Percentiles rank a stretch among this genome's conserved stretches.
These are phyloP conservation scores for Crocallis elinguaria DNA, from an alignment of 2,888 invertebrate species.

Conservation along the genomic window DNA sequence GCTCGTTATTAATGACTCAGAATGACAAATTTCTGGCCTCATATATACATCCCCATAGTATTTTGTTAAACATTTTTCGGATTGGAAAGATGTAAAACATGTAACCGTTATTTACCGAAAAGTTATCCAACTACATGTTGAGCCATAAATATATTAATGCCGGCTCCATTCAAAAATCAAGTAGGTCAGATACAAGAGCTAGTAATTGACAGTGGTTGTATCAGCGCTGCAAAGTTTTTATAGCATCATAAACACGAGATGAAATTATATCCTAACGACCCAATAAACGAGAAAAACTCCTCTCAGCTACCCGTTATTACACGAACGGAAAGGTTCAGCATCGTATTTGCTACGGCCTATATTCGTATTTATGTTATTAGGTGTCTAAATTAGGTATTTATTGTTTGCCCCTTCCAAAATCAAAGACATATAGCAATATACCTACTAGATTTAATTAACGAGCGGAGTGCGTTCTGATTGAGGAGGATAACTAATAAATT, in stretches of 20 bases:
- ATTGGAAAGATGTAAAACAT: too few relatives aligned
- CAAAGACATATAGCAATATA: constrained; percentile 21
- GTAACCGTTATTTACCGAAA: too few relatives aligned
- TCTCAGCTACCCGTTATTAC: constrained; percentile 72
- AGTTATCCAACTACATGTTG: background rate
- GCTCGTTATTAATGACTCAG: background rate
- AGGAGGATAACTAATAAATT: constrained; percentile 38
- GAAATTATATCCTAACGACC: constrained; percentile 82
- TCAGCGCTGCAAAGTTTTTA: constrained; percentile 79
- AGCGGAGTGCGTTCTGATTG: constrained; percentile 26
- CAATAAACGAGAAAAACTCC: constrained; percentile 80
- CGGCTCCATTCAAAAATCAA: constrained; percentile 37
- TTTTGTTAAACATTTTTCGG: too few relatives aligned
- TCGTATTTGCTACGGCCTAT: constrained; percentile 55
- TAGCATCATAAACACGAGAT: constrained; percentile 80
- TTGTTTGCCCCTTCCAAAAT: constrained; percentile 28
- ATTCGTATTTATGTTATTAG: constrained; percentile 59
- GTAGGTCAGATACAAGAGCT: constrained; percentile 42
- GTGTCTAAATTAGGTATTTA: constrained; percentile 46
- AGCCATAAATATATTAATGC: constrained; percentile 15
- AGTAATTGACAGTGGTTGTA: constrained; percentile 76
- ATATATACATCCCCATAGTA: too few relatives aligned
- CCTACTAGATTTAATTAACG: constrained; percentile 24
- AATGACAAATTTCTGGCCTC: background rate
- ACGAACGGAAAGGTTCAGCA: constrained; percentile 65